phyloP scores from a whole-genome alignment of 2,888 invertebrate species.

The Carpatolechia fugitivella region DNA sequence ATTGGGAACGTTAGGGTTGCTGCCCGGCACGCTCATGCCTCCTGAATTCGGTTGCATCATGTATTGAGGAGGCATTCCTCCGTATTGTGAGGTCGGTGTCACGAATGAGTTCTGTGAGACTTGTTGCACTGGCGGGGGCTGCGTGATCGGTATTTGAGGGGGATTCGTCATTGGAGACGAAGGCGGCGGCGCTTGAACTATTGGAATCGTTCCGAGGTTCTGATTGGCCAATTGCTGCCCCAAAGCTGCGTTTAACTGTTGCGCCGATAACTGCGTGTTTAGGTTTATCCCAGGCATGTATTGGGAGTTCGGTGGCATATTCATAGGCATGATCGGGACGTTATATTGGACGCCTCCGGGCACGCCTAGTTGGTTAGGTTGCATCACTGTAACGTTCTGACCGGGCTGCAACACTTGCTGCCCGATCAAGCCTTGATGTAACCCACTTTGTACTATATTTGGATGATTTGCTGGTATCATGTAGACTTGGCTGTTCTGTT shows the following conservation, averaged over 20 bases:
- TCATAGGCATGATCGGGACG: slow-evolving; percentile 68
- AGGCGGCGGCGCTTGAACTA: slow-evolving; percentile 61
- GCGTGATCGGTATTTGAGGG: slow-evolving; percentile 49
- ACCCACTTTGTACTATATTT: slow-evolving; percentile 53
- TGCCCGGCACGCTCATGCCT: slow-evolving; percentile 48
- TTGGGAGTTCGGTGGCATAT: slow-evolving; percentile 61
- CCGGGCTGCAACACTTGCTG: slow-evolving; percentile 65
- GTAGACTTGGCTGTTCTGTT: slow-evolving; percentile 68
- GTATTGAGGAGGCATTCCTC: slow-evolving; percentile 59
- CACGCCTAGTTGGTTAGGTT: slow-evolving; percentile 66
- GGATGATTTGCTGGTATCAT: slow-evolving; percentile 71
- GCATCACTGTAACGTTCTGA: slow-evolving; percentile 72
- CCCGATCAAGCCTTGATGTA: slow-evolving; percentile 56
- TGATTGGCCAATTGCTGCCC: slow-evolving; percentile 58
- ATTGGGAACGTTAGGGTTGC: slow-evolving; percentile 54
- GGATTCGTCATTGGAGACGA: slow-evolving; percentile 52
- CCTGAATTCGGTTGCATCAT: slow-evolving; percentile 61
- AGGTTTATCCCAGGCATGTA: slow-evolving; percentile 68
- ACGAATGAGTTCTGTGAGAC: slow-evolving; percentile 59
- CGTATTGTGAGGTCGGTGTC: slow-evolving; percentile 63
- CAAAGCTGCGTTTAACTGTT: slow-evolving; percentile 67
- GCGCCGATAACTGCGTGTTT: slow-evolving; percentile 66
- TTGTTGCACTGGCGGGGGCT: slow-evolving; percentile 57
- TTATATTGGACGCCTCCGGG: slow-evolving; percentile 68
- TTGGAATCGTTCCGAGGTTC: slow-evolving; percentile 61